Conservation (phyloP, 2,888 invertebrate genomes). For the Lasioglossum figueresi region DNA sequence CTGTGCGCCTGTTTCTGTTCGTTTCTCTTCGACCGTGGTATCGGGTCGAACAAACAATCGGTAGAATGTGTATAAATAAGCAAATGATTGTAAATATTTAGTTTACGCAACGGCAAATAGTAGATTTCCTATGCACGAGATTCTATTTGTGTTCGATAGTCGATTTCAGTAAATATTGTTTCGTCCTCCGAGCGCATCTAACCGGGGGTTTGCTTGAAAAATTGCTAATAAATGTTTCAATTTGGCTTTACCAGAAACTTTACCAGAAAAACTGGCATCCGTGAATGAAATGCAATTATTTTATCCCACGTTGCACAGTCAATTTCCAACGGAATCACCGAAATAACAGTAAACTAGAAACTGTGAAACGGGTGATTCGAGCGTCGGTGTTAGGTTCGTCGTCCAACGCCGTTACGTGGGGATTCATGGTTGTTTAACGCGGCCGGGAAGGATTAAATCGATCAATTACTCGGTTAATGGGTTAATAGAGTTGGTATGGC, state of each 20-base stretch:
- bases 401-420: background rate
- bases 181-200: background rate
- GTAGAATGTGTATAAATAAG: background rate
- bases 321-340: too few relatives aligned
- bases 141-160: background rate
- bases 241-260: too few relatives aligned
- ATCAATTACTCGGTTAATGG: background rate
- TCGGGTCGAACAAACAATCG: background rate
- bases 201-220: background rate
- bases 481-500: slow-evolving; percentile 6
- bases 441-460: background rate
- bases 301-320: too few relatives aligned
- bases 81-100: background rate
- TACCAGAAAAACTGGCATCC: too few relatives aligned
- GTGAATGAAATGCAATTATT: too few relatives aligned
- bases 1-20: background rate
- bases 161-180: background rate
- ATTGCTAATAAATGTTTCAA: too few relatives aligned
- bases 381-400: background rate
- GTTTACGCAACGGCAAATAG: background rate
- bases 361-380: too few relatives aligned
- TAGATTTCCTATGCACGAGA: background rate
- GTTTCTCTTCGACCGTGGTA: background rate
- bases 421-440: background rate
- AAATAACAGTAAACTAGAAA: too few relatives aligned